These are phyloP conservation scores for Cepaea hortensis DNA, from an alignment of 2,888 invertebrate species.

Conservation along the genomic window DNA sequence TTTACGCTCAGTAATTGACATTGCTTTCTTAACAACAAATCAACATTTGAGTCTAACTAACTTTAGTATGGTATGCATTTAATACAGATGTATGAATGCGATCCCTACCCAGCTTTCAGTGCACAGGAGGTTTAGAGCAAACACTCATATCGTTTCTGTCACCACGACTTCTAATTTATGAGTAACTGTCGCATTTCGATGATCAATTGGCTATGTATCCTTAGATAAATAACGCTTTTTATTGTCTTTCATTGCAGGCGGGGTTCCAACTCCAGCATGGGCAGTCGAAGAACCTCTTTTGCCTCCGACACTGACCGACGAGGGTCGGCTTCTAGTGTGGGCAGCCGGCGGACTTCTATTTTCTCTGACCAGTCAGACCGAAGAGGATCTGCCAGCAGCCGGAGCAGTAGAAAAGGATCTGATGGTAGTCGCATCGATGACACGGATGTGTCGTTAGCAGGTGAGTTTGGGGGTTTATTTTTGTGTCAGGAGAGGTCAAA, in stretches of 20 bases:
- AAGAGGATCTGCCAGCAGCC: constrained; percentile 65
- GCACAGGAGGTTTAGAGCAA: too few relatives aligned
- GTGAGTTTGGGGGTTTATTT: constrained; percentile 48
- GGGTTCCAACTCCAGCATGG: constrained; percentile 67
- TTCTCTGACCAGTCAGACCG: constrained; percentile 68
- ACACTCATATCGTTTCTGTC: too few relatives aligned
- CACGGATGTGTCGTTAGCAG: constrained; percentile 68
- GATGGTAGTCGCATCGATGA: constrained; percentile 69
- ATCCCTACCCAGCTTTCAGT: too few relatives aligned
- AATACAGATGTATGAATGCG: too few relatives aligned
- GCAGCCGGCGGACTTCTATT: constrained; percentile 68
- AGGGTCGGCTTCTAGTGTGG: constrained; percentile 67
- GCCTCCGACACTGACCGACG: constrained; percentile 68
- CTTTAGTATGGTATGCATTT: too few relatives aligned
- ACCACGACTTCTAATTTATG: too few relatives aligned
- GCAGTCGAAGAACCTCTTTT: constrained; percentile 68
- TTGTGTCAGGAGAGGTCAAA: too few relatives aligned
- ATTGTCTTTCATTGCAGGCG: constrained; percentile 53
- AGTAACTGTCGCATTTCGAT: too few relatives aligned
- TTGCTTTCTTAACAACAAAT: too few relatives aligned
- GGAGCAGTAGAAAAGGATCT: constrained; percentile 64
- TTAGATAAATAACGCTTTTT: neutral
- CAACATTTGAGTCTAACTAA: too few relatives aligned
- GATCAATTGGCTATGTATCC: too few relatives aligned
- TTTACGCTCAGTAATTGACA: too few relatives aligned